These are phyloP conservation scores for Pocillopora meandrina DNA, from an alignment of 92 coral and sea anemone species.

Conservation along the genomic window DNA sequence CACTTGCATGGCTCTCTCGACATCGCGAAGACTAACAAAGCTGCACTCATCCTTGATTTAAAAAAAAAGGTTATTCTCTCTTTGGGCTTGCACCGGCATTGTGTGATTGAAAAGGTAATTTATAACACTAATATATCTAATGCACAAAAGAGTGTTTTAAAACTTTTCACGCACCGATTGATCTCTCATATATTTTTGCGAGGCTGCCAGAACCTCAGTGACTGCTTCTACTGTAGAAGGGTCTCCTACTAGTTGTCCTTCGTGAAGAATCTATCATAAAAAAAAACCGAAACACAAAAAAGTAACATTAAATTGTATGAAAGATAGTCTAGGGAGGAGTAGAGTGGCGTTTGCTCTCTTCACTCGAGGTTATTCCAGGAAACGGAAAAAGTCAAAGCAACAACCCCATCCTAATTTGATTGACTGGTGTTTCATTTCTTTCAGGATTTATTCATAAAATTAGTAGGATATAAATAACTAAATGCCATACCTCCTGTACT, in stretches of 20 bases:
- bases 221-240: constrained; percentile 54
- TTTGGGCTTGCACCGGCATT: not conserved
- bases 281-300: not conserved
- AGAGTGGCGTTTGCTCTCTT: no score
- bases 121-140: no score
- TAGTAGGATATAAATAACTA: no score
- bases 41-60: constrained; percentile 81
- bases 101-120: not conserved
- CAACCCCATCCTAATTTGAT: no score
- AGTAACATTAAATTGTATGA: no score
- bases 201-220: constrained; percentile 71
- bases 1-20: constrained; percentile 78
- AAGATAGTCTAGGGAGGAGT: no score
- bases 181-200: constrained; percentile 85
- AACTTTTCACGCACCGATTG: constrained; percentile 59
- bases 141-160: no score
- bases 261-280: constrained; percentile 49
- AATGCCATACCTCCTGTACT: no score
- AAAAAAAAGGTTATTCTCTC: not conserved
- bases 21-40: constrained; percentile 92
- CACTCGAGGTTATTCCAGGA: no score
- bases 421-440: no score
- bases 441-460: no score
- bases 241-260: constrained; percentile 57
- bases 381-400: no score